Conservation (phyloP, 1,140 invertebrate genomes). For the Diachasmimorpha longicaudata region DNA sequence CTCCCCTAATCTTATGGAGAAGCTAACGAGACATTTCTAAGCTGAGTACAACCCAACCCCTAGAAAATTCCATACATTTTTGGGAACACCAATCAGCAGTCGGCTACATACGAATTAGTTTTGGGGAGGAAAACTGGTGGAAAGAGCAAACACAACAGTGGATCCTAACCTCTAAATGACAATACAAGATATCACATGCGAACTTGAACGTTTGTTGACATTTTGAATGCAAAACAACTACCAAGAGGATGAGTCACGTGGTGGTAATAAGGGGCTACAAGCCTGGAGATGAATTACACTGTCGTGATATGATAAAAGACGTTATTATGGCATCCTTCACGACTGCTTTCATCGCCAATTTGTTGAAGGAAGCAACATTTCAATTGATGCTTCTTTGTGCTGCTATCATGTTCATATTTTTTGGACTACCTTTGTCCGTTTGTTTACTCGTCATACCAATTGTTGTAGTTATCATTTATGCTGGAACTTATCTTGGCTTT, state of each 20-base stretch:
- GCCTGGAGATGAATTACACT: constrained; percentile 58
- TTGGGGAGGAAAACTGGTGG: too few species aligned
- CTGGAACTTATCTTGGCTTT: constrained; percentile 56
- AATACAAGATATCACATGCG: too few species aligned
- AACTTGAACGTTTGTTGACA: too few species aligned
- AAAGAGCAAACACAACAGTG: too few species aligned
- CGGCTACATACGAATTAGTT: too few species aligned
- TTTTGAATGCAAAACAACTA: too few species aligned
- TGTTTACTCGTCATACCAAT: constrained; percentile 60
- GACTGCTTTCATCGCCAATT: constrained; percentile 55
- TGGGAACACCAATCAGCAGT: too few species aligned
- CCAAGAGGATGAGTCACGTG: constrained; percentile 45
- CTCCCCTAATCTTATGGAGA: too few species aligned
- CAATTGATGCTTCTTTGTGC: constrained; percentile 61
- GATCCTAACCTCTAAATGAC: too few species aligned
- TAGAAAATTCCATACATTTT: too few species aligned
- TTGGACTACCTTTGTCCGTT: constrained; percentile 62
- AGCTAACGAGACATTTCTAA: too few species aligned
- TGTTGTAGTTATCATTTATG: constrained; percentile 57
- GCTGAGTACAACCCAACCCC: too few species aligned
- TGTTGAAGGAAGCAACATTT: constrained; percentile 62
- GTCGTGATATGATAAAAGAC: constrained; percentile 55
- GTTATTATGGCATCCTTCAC: constrained; percentile 59
- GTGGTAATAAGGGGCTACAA: constrained; percentile 59
- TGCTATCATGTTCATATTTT: constrained; percentile 64